Percentiles rank a stretch among this genome's conserved stretches.
Conservation (phyloP, 2,888 invertebrate species). For the Synergus laeviventris region DNA sequence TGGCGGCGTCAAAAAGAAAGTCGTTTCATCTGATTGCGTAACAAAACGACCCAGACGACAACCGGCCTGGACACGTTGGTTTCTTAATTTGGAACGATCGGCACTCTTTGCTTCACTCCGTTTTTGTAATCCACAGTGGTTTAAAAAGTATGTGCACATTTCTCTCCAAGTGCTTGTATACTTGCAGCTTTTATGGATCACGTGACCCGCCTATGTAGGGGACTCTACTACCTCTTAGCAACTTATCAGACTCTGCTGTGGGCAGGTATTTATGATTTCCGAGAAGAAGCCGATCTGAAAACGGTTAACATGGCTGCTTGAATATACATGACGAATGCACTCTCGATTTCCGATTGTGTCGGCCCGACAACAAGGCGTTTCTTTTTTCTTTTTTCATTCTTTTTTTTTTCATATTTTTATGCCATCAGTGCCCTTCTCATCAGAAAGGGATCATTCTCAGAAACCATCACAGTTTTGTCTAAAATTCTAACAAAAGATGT, state of each 20-base stretch:
- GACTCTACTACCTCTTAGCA: neutral
- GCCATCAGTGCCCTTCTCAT: neutral
- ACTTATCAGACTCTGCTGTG: neutral
- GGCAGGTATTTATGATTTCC: constrained; percentile 36
- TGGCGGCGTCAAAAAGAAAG: constrained; percentile 38
- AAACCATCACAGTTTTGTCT: neutral
- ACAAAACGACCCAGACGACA: constrained; percentile 36
- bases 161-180: constrained; percentile 2
- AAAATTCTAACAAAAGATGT: neutral
- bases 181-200: constrained; percentile 27
- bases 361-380: neutral
- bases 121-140: constrained; percentile 27
- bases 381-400: neutral
- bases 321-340: constrained; percentile 33
- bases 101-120: constrained; percentile 38
- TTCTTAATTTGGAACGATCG: constrained; percentile 41
- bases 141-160: constrained; percentile 6
- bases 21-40: constrained; percentile 37
- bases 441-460: constrained; percentile 2
- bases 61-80: constrained; percentile 23
- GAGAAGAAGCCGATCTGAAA: constrained; percentile 29
- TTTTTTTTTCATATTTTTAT: neutral
- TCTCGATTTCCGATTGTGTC: constrained; percentile 32
- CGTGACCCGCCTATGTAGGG: constrained; percentile 10
- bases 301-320: neutral